Evolutionary conservation across 1,140 invertebrate genomes (phyloP).

Genomic region (Mycetomoellerius zeteki): DNA sequence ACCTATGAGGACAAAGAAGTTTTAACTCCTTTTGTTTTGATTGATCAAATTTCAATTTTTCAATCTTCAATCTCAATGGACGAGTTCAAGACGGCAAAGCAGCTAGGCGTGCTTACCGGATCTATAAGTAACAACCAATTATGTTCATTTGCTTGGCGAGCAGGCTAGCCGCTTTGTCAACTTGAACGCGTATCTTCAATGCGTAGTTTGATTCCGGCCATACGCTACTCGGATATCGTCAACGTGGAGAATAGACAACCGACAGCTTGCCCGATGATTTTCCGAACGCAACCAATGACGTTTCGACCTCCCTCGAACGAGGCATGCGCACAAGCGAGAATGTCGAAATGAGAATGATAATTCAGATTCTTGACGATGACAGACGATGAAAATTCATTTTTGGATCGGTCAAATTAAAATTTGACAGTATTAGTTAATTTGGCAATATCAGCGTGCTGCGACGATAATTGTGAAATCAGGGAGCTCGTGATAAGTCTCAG

Average conservation of each 20-base stretch:
- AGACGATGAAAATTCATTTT: not conserved
- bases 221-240: not conserved
- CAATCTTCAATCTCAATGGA: no score
- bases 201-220: no score
- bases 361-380: not conserved
- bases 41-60: no score
- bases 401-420: not conserved
- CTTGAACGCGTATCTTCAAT: no score
- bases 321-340: not conserved
- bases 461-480: not conserved
- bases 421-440: not conserved
- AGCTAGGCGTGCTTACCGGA: no score
- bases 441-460: not conserved
- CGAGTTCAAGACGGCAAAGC: no score
- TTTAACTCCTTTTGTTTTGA: no score
- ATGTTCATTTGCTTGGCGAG: no score
- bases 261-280: not conserved
- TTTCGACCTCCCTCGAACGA: not conserved
- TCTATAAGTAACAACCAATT: no score
- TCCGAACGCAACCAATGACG: constrained; percentile 2
- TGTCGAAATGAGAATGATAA: not conserved
- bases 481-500: not conserved
- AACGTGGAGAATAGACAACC: not conserved
- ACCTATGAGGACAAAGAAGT: no score
- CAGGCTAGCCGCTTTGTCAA: no score